phyloP scores from a whole-genome alignment of 1,140 invertebrate species.

The Zaprionus inermis region DNA sequence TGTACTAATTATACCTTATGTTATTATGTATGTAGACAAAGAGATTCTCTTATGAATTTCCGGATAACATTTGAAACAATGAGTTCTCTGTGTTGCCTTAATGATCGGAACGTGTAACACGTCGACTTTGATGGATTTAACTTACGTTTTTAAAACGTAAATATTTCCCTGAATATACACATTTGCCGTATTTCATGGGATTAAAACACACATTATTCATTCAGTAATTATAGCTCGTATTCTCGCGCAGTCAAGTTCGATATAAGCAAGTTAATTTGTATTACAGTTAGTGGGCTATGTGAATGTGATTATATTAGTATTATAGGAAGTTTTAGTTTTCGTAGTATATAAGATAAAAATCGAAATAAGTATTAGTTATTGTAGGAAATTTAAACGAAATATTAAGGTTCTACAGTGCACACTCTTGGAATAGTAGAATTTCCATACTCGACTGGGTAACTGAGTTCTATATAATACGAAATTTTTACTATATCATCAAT shows the following conservation, averaged over 20 bases:
- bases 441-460: no score
- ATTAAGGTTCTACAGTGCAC: no score
- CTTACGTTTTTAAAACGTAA: neutral
- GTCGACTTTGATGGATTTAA: constrained; percentile 6
- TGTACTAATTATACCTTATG: no score
- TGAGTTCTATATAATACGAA: no score
- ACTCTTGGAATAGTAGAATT: no score
- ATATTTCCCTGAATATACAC: neutral
- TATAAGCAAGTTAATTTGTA: neutral
- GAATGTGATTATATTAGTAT: neutral
- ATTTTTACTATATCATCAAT: no score
- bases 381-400: no score
- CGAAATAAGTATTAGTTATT: no score
- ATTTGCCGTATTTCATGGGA: neutral
- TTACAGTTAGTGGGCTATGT: neutral
- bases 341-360: neutral
- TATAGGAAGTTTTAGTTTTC: neutral
- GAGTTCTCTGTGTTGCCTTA: neutral
- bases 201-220: neutral
- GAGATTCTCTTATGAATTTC: neutral
- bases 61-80: constrained; percentile 2
- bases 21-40: neutral
- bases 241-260: neutral
- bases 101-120: neutral
- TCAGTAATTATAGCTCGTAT: neutral